phyloP scores from a whole-genome alignment of 2,113 vertebrate genomes.

The Lutjanus erythropterus region DNA sequence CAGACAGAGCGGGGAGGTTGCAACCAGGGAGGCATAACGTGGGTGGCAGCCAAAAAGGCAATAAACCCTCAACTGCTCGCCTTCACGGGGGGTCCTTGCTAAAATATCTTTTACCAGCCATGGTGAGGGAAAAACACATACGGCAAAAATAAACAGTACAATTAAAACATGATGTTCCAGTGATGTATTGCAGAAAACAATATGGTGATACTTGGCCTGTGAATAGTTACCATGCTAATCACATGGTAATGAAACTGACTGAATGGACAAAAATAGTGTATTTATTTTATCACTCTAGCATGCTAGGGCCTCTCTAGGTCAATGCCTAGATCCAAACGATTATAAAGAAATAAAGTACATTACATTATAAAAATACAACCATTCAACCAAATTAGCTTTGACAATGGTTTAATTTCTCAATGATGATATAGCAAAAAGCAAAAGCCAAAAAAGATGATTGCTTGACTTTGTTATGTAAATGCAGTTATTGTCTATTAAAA shows the following conservation, averaged over 20 bases:
- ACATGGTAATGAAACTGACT: too few species aligned
- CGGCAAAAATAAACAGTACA: background rate
- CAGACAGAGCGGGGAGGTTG: conserved; percentile 52
- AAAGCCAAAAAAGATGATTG: background rate
- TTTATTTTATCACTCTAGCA: background rate
- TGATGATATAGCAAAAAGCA: conserved; percentile 18
- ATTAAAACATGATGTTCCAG: background rate
- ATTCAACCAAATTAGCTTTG: conserved; percentile 12
- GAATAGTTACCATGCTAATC: background rate
- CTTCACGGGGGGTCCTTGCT: conserved; percentile 16
- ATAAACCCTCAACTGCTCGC: conserved; percentile 52
- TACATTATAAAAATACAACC: background rate
- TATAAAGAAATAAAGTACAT: background rate
- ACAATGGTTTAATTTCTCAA: background rate
- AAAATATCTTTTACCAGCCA: conserved; percentile 1
- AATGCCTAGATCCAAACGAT: background rate
- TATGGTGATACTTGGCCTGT: background rate
- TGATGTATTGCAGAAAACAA: background rate
- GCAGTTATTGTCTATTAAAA: background rate
- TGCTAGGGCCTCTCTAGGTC: background rate
- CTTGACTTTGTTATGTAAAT: background rate
- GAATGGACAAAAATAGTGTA: too few species aligned
- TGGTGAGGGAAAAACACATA: conserved; percentile 10
- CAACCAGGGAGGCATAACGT: conserved; percentile 53
- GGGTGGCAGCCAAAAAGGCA: conserved; percentile 65